Percentiles rank a stretch among this genome's conserved stretches.
Conservation (phyloP, 2,888 invertebrate genomes). For the Caenorhabditis becei region DNA sequence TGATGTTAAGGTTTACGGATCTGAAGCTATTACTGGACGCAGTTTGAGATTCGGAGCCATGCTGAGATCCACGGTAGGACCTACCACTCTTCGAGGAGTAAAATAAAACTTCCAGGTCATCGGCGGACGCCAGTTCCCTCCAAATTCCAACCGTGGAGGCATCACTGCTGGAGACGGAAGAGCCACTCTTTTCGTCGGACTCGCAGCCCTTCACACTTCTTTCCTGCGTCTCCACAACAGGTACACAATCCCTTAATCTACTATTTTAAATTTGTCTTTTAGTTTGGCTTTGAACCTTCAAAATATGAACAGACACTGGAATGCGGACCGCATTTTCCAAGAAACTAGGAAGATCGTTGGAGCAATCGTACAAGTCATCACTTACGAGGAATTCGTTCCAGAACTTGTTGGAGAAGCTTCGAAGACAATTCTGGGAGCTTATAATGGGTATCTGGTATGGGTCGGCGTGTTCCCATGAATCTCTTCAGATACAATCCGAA, state of each 20-base stretch:
- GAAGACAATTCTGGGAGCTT: constrained; percentile 87
- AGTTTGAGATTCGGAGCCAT: constrained; percentile 75
- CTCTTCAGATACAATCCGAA: constrained; percentile 88
- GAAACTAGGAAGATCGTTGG: constrained; percentile 83
- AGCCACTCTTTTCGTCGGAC: constrained; percentile 82
- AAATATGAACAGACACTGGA: constrained; percentile 81
- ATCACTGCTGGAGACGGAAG: constrained; percentile 77
- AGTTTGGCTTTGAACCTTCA: constrained; percentile 77
- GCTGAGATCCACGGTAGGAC: constrained; percentile 70
- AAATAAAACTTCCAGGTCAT: constrained; percentile 47
- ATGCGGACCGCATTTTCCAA: constrained; percentile 78
- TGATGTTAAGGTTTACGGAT: constrained; percentile 76
- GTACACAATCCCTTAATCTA: constrained; percentile 83
- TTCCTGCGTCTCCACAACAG: constrained; percentile 94
- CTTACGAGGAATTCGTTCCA: constrained; percentile 89
- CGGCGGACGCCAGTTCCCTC: constrained; percentile 69
- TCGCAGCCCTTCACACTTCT: constrained; percentile 85
- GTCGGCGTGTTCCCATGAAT: too few species aligned
- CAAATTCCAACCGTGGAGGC: constrained; percentile 56
- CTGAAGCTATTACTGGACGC: constrained; percentile 70
- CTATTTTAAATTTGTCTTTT: constrained; percentile 28
- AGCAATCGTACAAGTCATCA: constrained; percentile 78
- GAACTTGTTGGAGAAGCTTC: constrained; percentile 87
- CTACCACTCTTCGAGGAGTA: background rate
- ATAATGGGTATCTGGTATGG: constrained; percentile 84